phyloP scores from a whole-genome alignment of 2,888 invertebrate genomes.

The Monoplex corrugatus region DNA sequence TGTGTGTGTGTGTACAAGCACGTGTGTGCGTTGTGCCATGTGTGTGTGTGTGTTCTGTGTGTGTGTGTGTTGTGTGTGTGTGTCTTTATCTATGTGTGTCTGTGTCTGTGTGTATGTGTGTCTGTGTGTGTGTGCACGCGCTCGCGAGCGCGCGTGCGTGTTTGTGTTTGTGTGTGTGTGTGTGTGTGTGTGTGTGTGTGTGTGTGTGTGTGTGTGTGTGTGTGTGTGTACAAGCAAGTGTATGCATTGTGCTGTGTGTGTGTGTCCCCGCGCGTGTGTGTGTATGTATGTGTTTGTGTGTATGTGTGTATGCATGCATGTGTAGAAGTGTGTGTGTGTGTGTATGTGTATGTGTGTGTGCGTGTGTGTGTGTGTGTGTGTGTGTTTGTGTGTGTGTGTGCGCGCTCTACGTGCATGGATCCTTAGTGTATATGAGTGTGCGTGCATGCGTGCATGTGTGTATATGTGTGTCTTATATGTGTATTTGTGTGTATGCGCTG shows the following conservation, averaged over 20 bases:
- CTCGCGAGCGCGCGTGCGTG: neutral
- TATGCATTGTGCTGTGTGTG: neutral
- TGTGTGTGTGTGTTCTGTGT: too few relatives aligned
- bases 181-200: too few relatives aligned
- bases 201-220: too few relatives aligned
- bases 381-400: neutral
- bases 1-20: neutral
- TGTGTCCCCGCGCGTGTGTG: neutral
- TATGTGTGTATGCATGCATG: neutral
- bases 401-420: too few relatives aligned
- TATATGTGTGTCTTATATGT: too few relatives aligned
- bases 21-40: too few relatives aligned
- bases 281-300: neutral
- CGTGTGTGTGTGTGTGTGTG: neutral
- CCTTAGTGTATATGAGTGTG: too few relatives aligned
- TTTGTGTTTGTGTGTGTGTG: neutral
- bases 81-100: too few relatives aligned
- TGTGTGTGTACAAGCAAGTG: neutral
- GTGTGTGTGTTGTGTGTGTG: neutral
- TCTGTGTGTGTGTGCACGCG: neutral
- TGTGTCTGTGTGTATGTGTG: neutral
- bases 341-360: neutral
- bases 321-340: too few relatives aligned
- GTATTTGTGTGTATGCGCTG: too few relatives aligned
- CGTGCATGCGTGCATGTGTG: neutral